Base-by-base conservation (phyloP, 2,797 vertebrate species). In the Cebuella pygmaea region DNA sequence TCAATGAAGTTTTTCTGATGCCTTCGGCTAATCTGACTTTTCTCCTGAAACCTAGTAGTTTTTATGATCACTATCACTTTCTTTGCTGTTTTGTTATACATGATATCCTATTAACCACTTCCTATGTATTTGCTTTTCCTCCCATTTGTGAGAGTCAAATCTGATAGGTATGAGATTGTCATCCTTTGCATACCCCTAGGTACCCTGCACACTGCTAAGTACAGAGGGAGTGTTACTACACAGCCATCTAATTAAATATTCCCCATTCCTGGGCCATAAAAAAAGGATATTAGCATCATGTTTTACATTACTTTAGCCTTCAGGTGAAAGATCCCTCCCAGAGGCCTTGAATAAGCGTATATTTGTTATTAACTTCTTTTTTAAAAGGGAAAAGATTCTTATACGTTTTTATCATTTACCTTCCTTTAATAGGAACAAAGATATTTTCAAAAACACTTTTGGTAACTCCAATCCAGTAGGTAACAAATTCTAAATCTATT, bases 221-320 rank as follows among this genome's bases (percentile, higher is more conserved):
- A 82, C 52, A 3, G 20, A 95, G 9, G 24, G 1, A 59, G 7
- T n/a, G 3, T 24, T 83, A 59, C 20, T 57, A 14, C 59, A 15
- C 61, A 20, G n/a, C 48, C 41, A 24, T 83, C 3, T 19, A 44
- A 48, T 24, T 59, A 26, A 94, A 64, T 67, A 94, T 14, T 57
- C 50, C 12, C 11, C 20, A 52, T 59, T 55, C 75, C 50, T 33
- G 7, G 2, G 15, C 11, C 24, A 70, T 52, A 48, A 52, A 22
- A 61, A 55, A 87, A 55, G 4, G 6, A 59, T 61, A 89, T 75
- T 76, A 52, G 92, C 85, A 74, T 67, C 14, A 72, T 78, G 36
- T 64, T 91, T 86, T 75, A 93, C 12, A 78, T 94, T 72, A 74
- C 85, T 82, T 96, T 96, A 64, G 96, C 84, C 83, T 90, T 91